Conservation (phyloP, 1,140 invertebrate genomes). For the Mercenaria mercenaria region DNA sequence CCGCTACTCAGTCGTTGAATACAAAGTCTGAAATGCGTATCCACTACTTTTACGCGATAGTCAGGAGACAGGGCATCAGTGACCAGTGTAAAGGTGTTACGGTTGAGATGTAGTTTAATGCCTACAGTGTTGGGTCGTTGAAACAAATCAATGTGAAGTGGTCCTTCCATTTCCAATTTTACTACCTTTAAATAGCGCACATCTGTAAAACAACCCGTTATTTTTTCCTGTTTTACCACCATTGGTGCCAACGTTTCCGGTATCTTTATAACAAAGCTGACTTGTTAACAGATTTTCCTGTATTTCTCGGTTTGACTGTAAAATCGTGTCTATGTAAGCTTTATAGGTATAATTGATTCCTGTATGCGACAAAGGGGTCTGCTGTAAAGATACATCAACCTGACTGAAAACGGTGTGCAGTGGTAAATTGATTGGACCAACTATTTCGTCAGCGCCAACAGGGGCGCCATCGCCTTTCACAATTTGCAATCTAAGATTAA, state of each 20-base stretch:
- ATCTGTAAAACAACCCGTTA: slow-evolving; percentile 9
- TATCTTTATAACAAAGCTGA: too few relatives aligned
- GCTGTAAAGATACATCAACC: slow-evolving; percentile 30
- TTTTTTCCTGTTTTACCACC: slow-evolving; percentile 33
- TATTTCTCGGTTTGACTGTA: too few relatives aligned
- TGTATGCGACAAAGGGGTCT: slow-evolving; percentile 37
- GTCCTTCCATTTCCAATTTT: slow-evolving; percentile 56
- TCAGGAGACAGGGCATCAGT: too few relatives aligned
- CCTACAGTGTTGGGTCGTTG: too few relatives aligned
- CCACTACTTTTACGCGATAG: slow-evolving; percentile 56
- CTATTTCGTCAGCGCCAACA: background rate
- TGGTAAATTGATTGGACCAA: slow-evolving; percentile 2
- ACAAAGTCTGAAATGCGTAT: slow-evolving; percentile 53
- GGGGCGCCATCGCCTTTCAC: background rate
- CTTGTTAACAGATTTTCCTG: too few relatives aligned
- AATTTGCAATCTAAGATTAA: slow-evolving; percentile 49
- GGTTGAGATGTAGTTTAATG: too few relatives aligned
- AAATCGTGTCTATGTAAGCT: slow-evolving; percentile 63
- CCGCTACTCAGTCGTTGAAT: slow-evolving; percentile 17
- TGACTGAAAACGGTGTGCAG: slow-evolving; percentile 41
- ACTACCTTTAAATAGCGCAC: slow-evolving; percentile 5
- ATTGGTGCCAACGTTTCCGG: background rate
- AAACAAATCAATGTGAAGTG: slow-evolving; percentile 56
- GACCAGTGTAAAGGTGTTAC: background rate
- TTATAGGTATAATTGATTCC: slow-evolving; percentile 64